Conservation (phyloP, 2,888 invertebrate species). For the Nycteola revayana region DNA sequence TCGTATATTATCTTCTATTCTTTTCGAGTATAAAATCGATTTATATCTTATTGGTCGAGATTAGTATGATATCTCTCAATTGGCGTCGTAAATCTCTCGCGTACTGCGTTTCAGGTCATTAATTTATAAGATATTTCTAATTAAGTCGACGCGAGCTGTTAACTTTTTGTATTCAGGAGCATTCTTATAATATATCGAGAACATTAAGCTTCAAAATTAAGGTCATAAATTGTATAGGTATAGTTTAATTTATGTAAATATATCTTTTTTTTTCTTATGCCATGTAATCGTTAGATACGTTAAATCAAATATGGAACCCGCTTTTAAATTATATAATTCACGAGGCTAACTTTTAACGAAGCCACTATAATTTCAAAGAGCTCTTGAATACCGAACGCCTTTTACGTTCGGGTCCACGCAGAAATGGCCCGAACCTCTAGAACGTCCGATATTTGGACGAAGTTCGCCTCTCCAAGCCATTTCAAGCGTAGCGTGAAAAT, state of each 20-base stretch:
- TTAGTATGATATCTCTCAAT: conserved; percentile 17
- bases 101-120: conserved; percentile 5
- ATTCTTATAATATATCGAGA: conserved; percentile 3
- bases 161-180: conserved; percentile 1
- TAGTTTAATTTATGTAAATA: too few species aligned
- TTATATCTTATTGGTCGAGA: conserved; percentile 19
- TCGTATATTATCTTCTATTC: conserved; percentile 19
- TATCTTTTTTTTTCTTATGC: too few species aligned
- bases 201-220: conserved; percentile 11
- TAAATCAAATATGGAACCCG: too few species aligned
- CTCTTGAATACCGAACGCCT: conserved; percentile 20
- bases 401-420: conserved; percentile 34
- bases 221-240: background rate
- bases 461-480: conserved; percentile 63
- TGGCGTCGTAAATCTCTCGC: conserved; percentile 12
- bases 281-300: too few species aligned
- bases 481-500: conserved; percentile 75
- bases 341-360: too few species aligned
- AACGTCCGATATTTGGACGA: conserved; percentile 62
- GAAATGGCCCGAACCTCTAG: conserved; percentile 30
- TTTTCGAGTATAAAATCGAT: conserved; percentile 23
- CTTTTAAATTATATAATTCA: too few species aligned
- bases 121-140: conserved; percentile 4
- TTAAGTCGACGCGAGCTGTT: conserved; percentile 8
- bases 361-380: too few species aligned